Evolutionary conservation across 2,797 vertebrate species (phyloP).

Genomic region (Enteromius mattozi): DNA sequence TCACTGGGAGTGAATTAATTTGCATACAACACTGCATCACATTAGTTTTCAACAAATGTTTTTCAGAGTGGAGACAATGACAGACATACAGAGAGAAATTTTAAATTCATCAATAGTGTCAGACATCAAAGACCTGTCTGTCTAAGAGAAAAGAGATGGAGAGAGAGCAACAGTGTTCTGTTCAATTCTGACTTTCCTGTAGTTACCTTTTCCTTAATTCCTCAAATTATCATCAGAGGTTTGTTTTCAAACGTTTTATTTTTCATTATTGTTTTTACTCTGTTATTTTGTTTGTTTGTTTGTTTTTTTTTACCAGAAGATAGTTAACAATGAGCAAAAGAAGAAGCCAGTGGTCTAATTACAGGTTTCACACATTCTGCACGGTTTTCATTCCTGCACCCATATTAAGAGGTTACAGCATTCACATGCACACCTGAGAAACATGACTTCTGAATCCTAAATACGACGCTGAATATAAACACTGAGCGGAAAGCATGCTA

Average conservation of each 20-base stretch:
- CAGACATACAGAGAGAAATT: slow-evolving; percentile 19
- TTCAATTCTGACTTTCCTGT: neutral
- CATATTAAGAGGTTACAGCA: neutral
- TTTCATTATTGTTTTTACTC: neutral
- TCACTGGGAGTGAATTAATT: slow-evolving; percentile 20
- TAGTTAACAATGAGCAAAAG: neutral
- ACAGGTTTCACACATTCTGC: neutral
- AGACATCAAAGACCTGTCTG: slow-evolving; percentile 32
- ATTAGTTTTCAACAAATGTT: slow-evolving; percentile 41
- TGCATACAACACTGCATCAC: slow-evolving; percentile 14
- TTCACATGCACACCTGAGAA: neutral
- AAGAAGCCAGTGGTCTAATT: neutral
- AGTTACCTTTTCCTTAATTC: neutral
- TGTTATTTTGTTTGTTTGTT: neutral
- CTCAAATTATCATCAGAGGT: neutral
- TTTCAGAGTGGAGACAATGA: slow-evolving; percentile 24
- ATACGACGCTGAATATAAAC: neutral
- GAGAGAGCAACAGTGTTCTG: neutral
- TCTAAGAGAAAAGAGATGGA: neutral
- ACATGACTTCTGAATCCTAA: neutral
- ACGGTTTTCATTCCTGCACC: neutral
- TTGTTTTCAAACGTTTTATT: neutral
- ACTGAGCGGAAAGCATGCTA: neutral
- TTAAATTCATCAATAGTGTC: slow-evolving; percentile 31
- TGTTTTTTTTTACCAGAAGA: neutral